These are phyloP conservation scores for Geotrupes spiniger DNA, from an alignment of 2,888 invertebrate species.

Conservation along the genomic window DNA sequence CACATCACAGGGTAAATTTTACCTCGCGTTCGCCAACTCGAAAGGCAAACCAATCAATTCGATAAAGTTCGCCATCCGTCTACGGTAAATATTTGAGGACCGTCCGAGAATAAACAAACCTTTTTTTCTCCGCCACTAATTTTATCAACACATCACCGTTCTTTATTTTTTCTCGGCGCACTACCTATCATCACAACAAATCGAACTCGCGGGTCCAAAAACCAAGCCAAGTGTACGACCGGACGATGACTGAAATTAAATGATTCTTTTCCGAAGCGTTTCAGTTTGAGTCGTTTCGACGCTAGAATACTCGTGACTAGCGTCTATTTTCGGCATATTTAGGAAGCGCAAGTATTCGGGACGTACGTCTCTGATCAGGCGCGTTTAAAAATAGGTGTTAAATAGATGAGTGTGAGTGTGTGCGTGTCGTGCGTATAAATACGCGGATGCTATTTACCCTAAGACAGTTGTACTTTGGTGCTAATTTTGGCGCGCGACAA, in stretches of 20 bases:
- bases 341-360: conserved; percentile 39
- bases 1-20: no score
- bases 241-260: conserved; percentile 33
- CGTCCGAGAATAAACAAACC: no score
- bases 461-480: conserved; percentile 26
- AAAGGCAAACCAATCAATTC: no score
- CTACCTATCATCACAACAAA: no score
- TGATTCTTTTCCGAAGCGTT: conserved; percentile 33
- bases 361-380: conserved; percentile 38
- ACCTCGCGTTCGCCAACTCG: no score
- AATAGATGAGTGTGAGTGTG: conserved; percentile 36
- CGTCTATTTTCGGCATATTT: conserved; percentile 39
- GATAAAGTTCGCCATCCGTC: no score
- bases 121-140: no score
- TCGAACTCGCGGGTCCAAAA: no score
- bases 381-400: conserved; percentile 43
- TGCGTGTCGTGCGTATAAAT: conserved; percentile 15
- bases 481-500: conserved; percentile 25
- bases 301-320: conserved; percentile 36
- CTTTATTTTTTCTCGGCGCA: no score
- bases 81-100: no score
- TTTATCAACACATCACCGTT: no score
- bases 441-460: conserved; percentile 22
- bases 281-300: conserved; percentile 28
- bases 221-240: no score